Evolutionary conservation across 2,888 invertebrate species (phyloP).

Genomic region (Orthonychiurus folsomi): DNA sequence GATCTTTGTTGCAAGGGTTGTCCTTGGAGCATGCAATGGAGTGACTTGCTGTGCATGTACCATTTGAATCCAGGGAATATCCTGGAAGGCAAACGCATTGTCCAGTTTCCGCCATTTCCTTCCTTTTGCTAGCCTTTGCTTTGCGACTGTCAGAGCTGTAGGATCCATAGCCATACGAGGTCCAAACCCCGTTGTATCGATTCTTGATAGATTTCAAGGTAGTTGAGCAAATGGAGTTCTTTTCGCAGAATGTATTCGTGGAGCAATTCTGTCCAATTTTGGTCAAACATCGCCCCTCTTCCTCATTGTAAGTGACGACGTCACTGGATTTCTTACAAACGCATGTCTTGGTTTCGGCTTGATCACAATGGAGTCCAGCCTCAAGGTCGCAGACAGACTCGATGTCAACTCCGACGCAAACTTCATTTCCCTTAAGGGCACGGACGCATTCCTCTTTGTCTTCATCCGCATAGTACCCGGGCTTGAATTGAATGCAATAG

Average conservation of each 20-base stretch:
- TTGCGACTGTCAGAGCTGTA: too few relatives aligned
- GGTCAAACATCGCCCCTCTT: background rate
- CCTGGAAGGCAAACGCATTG: background rate
- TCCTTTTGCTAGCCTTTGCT: background rate
- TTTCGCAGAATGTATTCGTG: background rate
- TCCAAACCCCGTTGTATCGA: background rate
- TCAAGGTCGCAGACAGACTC: background rate
- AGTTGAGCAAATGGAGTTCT: constrained; percentile 7
- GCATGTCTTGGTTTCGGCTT: background rate
- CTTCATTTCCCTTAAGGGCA: background rate
- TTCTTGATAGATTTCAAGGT: background rate
- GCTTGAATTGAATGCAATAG: too few relatives aligned
- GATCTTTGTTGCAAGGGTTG: background rate
- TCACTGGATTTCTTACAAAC: background rate
- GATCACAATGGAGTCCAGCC: constrained; percentile 5
- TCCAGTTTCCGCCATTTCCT: background rate
- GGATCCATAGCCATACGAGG: background rate
- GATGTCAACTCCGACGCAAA: background rate
- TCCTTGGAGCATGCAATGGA: background rate
- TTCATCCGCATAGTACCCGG: constrained; percentile 3
- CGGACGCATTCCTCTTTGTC: background rate
- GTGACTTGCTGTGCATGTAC: constrained; percentile 2
- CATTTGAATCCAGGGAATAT: background rate
- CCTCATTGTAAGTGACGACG: background rate
- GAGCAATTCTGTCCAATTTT: background rate